Conservation (phyloP, 1,140 invertebrate species). For the Ganaspis sp. region DNA sequence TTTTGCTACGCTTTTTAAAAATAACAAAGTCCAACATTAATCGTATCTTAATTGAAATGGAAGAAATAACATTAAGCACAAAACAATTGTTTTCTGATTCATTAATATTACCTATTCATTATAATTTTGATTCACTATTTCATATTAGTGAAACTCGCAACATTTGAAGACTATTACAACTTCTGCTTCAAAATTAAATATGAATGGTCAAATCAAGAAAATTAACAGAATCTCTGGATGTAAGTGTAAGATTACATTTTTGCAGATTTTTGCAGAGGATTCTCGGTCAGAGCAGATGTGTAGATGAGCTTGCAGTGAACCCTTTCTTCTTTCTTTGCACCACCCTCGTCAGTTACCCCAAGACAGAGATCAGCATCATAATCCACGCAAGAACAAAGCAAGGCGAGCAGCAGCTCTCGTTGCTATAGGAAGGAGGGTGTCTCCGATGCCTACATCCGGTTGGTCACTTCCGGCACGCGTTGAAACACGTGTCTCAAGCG, state of each 20-base stretch:
- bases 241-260: neutral
- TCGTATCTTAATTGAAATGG: no score
- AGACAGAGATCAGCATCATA: slow-evolving; percentile 60
- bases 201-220: slow-evolving; percentile 10
- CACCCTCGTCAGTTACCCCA: slow-evolving; percentile 38
- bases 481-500: slow-evolving; percentile 69
- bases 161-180: no score
- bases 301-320: slow-evolving; percentile 42
- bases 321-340: slow-evolving; percentile 43
- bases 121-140: no score
- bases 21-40: no score
- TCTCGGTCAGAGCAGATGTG: slow-evolving; percentile 32
- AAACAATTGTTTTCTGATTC: no score
- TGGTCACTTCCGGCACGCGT: slow-evolving; percentile 76
- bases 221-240: no score
- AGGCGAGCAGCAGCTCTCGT: slow-evolving; percentile 35
- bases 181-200: neutral
- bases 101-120: no score
- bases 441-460: slow-evolving; percentile 75
- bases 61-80: no score
- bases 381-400: slow-evolving; percentile 67
- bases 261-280: neutral
- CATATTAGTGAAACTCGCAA: no score
- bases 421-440: slow-evolving; percentile 54
- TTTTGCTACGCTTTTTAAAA: no score